Percentiles rank a stretch among this genome's conserved stretches.
Evolutionary conservation across 2,113 vertebrate species (phyloP).

Genomic region (Corydoras maculifer): DNA sequence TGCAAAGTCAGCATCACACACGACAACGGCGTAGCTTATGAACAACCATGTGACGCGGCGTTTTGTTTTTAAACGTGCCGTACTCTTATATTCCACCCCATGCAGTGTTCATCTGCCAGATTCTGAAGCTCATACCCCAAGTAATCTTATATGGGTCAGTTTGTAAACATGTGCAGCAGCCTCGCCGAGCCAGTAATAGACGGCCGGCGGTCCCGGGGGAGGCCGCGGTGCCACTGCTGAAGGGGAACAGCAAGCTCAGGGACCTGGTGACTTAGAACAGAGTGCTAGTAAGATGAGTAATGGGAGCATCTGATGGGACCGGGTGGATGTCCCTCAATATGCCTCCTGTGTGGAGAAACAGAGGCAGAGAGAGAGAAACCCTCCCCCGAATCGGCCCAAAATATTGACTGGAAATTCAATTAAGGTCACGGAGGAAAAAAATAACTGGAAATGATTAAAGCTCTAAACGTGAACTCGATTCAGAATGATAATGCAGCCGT

Average conservation of each 20-base stretch:
- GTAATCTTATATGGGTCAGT: conserved; percentile 61
- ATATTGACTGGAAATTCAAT: too few relatives aligned
- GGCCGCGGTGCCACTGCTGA: conserved; percentile 38
- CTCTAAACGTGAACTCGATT: too few relatives aligned
- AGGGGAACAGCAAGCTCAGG: conserved; percentile 21
- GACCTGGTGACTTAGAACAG: conserved; percentile 38
- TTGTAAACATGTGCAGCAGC: conserved; percentile 44
- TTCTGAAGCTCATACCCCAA: conserved; percentile 35
- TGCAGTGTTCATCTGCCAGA: conserved; percentile 20
- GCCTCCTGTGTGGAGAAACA: conserved; percentile 51
- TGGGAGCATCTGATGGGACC: conserved; percentile 61
- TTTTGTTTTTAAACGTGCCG: background rate
- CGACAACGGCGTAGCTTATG: too few relatives aligned
- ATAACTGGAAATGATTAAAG: too few relatives aligned
- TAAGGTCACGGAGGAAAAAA: too few relatives aligned
- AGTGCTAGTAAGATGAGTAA: conserved; percentile 56
- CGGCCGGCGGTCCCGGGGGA: conserved; percentile 23
- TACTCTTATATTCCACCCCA: conserved; percentile 16
- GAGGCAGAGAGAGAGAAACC: conserved; percentile 31
- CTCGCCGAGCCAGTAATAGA: conserved; percentile 32
- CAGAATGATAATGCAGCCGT: too few relatives aligned
- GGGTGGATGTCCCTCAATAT: conserved; percentile 53
- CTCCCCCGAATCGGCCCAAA: too few relatives aligned
- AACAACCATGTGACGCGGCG: too few relatives aligned
- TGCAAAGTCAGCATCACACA: too few relatives aligned